These are phyloP conservation scores for Drosophila kokeensis DNA, from an alignment of 2,888 invertebrate genomes.

Conservation along the genomic window DNA sequence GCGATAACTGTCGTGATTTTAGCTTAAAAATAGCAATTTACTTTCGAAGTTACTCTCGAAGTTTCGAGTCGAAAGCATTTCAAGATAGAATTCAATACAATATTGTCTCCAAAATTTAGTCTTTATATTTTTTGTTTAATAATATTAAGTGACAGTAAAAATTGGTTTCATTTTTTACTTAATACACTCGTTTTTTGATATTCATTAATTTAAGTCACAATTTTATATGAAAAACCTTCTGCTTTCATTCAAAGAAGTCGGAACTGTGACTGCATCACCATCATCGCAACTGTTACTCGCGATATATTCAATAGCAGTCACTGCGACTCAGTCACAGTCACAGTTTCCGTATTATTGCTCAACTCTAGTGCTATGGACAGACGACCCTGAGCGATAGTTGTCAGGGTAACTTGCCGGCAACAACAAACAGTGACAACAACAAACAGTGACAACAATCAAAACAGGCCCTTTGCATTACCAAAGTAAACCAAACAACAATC, in stretches of 20 bases:
- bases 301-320: not conserved
- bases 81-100: not conserved
- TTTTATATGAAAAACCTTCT: no score
- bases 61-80: not conserved
- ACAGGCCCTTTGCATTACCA: constrained; percentile 8
- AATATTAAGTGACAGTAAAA: not conserved
- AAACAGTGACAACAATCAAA: constrained; percentile 20
- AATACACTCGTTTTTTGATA: not conserved
- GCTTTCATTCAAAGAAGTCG: not conserved
- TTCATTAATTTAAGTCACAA: not conserved
- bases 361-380: not conserved
- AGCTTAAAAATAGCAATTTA: not conserved
- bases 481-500: constrained; percentile 40
- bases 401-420: constrained; percentile 48
- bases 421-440: constrained; percentile 34
- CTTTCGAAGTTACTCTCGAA: no score
- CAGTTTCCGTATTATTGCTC: not conserved
- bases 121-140: not conserved
- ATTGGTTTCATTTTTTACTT: not conserved
- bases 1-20: not conserved
- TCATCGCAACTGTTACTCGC: not conserved
- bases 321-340: constrained; percentile 5
- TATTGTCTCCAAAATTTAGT: not conserved
- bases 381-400: constrained; percentile 44
- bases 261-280: not conserved